Evolutionary conservation across 2,113 vertebrate genomes (phyloP).

Genomic region (Gymnorhina tibicen): DNA sequence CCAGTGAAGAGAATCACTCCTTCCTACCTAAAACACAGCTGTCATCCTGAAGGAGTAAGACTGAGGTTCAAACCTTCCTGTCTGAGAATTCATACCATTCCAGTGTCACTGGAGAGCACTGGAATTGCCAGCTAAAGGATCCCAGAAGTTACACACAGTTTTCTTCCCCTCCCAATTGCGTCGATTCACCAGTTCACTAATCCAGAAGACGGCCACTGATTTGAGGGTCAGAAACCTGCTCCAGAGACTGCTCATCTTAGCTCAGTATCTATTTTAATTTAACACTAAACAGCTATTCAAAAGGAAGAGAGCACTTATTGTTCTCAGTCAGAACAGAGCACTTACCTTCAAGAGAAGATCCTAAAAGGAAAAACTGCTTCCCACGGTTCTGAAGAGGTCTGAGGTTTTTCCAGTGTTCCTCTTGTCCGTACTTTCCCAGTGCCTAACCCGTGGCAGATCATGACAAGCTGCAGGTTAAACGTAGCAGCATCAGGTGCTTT

Average conservation of each 20-base stretch:
- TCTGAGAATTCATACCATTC: not conserved
- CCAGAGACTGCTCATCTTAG: not conserved
- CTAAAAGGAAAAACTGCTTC: not conserved
- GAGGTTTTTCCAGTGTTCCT: not conserved
- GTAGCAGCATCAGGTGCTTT: not conserved
- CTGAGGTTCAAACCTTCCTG: not conserved
- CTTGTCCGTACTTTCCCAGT: not conserved
- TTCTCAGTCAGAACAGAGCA: not conserved
- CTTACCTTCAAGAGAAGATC: not conserved
- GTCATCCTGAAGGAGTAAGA: not conserved
- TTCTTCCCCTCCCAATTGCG: not conserved
- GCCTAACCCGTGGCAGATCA: not conserved
- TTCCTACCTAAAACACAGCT: not conserved
- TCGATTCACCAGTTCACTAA: not conserved
- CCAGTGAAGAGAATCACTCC: not conserved
- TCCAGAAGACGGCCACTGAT: not conserved
- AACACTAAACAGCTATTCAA: not conserved
- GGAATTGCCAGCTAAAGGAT: not conserved
- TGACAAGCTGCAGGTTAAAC: not conserved
- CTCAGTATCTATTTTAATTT: not conserved
- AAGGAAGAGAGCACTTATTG: not conserved
- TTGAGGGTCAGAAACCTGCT: not conserved
- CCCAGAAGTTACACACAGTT: not conserved
- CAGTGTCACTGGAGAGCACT: not conserved
- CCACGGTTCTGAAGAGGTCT: not conserved